phyloP scores from a whole-genome alignment of 2,888 invertebrate genomes.

The Clivina fossor region DNA sequence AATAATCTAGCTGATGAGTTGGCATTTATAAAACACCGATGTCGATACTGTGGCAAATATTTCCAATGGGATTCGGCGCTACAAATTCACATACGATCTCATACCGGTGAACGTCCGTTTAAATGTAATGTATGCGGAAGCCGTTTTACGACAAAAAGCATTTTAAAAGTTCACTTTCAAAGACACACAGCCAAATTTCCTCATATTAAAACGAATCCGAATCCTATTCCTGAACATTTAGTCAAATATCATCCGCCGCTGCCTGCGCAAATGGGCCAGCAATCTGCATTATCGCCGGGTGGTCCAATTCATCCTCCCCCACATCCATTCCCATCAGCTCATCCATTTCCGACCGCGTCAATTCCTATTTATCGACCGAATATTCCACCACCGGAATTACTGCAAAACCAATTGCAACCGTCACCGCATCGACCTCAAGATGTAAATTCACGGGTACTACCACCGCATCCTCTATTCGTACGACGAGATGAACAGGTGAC shows the following conservation, averaged over 20 bases:
- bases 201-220: slow-evolving; percentile 95
- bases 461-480: slow-evolving; percentile 68
- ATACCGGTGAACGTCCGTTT: slow-evolving; percentile 97
- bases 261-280: slow-evolving; percentile 70
- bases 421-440: slow-evolving; percentile 57
- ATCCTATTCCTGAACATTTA: slow-evolving; percentile 94
- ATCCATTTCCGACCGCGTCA: slow-evolving; percentile 61
- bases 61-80: slow-evolving; percentile 95
- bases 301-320: slow-evolving; percentile 70
- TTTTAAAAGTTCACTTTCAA: slow-evolving; percentile 98
- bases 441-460: slow-evolving; percentile 61
- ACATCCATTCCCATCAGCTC: slow-evolving; percentile 60
- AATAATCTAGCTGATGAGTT: slow-evolving; percentile 88
- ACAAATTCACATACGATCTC: slow-evolving; percentile 96
- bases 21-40: slow-evolving; percentile 86
- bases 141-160: slow-evolving; percentile 99
- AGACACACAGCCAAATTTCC: slow-evolving; percentile 93
- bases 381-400: slow-evolving; percentile 58
- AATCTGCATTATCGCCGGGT: slow-evolving; percentile 65
- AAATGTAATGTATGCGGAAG: slow-evolving; percentile 99
- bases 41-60: slow-evolving; percentile 94
- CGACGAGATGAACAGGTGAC: slow-evolving; percentile 80
- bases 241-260: slow-evolving; percentile 93
- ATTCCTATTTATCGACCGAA: slow-evolving; percentile 66
- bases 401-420: slow-evolving; percentile 64